A percentile compares a stretch with the other conserved stretches of the same genome.
phyloP scores from a whole-genome alignment of 2,113 vertebrate genomes.

The Sialia sialis region DNA sequence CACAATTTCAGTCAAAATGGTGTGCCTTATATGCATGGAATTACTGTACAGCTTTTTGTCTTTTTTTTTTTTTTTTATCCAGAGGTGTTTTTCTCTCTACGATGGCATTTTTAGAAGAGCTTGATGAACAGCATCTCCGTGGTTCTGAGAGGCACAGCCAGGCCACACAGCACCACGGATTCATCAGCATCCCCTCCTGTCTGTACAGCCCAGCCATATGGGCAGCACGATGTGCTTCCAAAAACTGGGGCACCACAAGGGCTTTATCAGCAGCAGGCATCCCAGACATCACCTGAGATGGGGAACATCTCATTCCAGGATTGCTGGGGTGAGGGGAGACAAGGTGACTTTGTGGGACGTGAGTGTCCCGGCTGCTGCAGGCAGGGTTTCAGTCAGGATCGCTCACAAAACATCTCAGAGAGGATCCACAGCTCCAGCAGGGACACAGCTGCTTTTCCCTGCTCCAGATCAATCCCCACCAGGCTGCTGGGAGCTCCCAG shows the following conservation, averaged over 20 bases:
- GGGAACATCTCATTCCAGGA: not conserved
- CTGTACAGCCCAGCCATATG: constrained; percentile 28
- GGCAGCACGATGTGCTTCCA: not conserved
- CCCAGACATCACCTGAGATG: rapidly evolving
- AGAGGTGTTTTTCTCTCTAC: not conserved
- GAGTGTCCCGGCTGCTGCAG: not conserved
- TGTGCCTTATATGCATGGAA: too few relatives aligned
- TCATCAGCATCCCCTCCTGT: constrained; percentile 4
- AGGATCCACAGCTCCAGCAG: not conserved
- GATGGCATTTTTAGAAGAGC: not conserved
- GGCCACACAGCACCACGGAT: not conserved
- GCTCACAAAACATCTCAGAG: not conserved
- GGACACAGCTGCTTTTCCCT: not conserved
- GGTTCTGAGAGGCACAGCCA: not conserved
- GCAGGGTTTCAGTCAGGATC: not conserved
- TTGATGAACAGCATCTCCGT: not conserved
- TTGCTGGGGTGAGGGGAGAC: not conserved
- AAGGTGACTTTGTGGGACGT: not conserved
- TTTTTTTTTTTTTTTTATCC: too few relatives aligned
- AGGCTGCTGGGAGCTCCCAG: not conserved
- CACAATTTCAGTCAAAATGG: too few relatives aligned
- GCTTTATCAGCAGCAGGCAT: not conserved
- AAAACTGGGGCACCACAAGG: not conserved
- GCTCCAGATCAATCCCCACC: not conserved
- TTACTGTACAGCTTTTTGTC: too few relatives aligned